A percentile compares a stretch with the other conserved stretches of the same genome.
These are phyloP conservation scores for Nycticryphes semicollaris DNA, from an alignment of 2,113 vertebrate species.

Conservation along the genomic window DNA sequence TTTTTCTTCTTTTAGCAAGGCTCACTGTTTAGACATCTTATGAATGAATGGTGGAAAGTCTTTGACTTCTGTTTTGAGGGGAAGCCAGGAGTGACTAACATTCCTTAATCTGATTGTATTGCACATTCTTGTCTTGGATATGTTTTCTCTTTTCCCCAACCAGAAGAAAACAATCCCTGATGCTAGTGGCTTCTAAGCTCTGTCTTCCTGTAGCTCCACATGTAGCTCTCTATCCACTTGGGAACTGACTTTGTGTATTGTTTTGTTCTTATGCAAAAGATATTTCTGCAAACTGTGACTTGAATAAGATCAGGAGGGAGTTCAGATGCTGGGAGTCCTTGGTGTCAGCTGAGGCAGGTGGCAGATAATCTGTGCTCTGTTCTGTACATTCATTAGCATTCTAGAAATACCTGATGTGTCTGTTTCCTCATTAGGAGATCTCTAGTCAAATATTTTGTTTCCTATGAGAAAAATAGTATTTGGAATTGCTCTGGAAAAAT, in stretches of 20 bases:
- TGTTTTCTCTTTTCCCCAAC: slow-evolving; percentile 16
- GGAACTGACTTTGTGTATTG: slow-evolving; percentile 7
- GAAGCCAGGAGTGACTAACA: slow-evolving; percentile 61
- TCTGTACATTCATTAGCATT: slow-evolving; percentile 43
- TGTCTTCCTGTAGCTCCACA: slow-evolving; percentile 19
- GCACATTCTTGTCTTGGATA: slow-evolving; percentile 47
- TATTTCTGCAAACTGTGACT: slow-evolving; percentile 27
- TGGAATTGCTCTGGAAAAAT: slow-evolving; percentile 35
- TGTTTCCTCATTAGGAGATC: slow-evolving; percentile 44
- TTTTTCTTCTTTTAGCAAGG: neutral
- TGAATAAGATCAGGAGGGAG: slow-evolving; percentile 35
- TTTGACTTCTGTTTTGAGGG: slow-evolving; percentile 65
- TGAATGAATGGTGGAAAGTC: slow-evolving; percentile 55
- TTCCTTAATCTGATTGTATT: slow-evolving; percentile 62
- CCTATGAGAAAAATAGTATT: slow-evolving; percentile 18
- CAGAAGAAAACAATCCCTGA: slow-evolving; percentile 21
- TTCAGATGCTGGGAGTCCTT: slow-evolving; percentile 16
- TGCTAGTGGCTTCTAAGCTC: slow-evolving; percentile 21
- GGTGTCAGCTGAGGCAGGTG: slow-evolving; percentile 14
- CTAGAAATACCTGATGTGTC: slow-evolving; percentile 45
- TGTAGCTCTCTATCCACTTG: neutral
- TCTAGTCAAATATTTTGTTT: slow-evolving; percentile 31
- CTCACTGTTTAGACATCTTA: slow-evolving; percentile 28
- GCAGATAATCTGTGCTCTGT: slow-evolving; percentile 31
- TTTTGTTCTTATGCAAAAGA: slow-evolving; percentile 22